These are phyloP conservation scores for Limanda limanda DNA, from an alignment of 2,113 vertebrate species.

Conservation along the genomic window DNA sequence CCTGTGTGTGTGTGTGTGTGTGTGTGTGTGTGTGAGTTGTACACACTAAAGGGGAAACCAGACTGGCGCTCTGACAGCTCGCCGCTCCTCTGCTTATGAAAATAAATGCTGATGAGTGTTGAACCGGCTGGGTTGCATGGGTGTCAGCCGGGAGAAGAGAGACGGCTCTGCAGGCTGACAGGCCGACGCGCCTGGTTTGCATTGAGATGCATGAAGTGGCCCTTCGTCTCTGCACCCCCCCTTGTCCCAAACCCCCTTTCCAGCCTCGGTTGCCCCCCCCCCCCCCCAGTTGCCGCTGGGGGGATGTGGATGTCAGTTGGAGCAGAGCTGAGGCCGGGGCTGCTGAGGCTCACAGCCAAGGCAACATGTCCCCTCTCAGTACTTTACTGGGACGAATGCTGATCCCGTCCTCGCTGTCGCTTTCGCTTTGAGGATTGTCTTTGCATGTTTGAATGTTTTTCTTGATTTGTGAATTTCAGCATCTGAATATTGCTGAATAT, in stretches of 20 bases:
- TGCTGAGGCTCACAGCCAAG: slow-evolving; percentile 31
- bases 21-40: slow-evolving; percentile 16
- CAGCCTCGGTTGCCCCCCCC: slow-evolving; percentile 12
- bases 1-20: not conserved
- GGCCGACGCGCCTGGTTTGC: slow-evolving; percentile 62
- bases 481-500: slow-evolving; percentile 29
- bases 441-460: slow-evolving; percentile 17
- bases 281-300: slow-evolving; percentile 2
- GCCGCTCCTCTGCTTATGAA: slow-evolving; percentile 59
- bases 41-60: slow-evolving; percentile 2
- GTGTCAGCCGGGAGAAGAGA: slow-evolving; percentile 51
- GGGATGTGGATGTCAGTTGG: slow-evolving; percentile 1
- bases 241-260: not conserved
- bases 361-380: slow-evolving; percentile 48
- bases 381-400: slow-evolving; percentile 46
- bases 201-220: slow-evolving; percentile 66
- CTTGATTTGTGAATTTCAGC: slow-evolving; percentile 4
- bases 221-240: slow-evolving; percentile 21
- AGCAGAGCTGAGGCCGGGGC: slow-evolving; percentile 18
- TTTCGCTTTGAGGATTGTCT: slow-evolving; percentile 29
- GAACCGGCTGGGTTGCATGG: slow-evolving; percentile 42
- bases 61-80: slow-evolving; percentile 50
- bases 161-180: slow-evolving; percentile 58
- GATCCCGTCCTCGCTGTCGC: slow-evolving; percentile 39
- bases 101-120: slow-evolving; percentile 68